Evolutionary conservation across 64 coral and sea anemone species (phyloP).

Genomic region (Astreopora myriophthalma): DNA sequence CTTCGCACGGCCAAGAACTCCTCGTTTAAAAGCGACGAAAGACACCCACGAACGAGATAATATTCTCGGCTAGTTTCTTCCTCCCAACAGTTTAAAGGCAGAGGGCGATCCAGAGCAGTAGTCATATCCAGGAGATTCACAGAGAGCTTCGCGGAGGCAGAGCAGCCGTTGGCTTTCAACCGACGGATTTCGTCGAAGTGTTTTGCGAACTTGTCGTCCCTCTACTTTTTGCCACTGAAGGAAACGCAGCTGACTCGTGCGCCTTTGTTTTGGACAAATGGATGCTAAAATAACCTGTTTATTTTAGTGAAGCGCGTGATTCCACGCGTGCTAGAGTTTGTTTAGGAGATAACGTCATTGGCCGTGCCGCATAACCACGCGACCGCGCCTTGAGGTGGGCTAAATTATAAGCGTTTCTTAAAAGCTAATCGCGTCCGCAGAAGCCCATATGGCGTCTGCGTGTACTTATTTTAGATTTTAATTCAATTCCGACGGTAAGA

Average conservation of each 20-base stretch:
- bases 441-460: no score
- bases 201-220: neutral
- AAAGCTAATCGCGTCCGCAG: no score
- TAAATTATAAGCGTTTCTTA: no score
- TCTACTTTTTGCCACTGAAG: neutral
- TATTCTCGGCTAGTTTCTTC: conserved; percentile 27
- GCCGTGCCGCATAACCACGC: neutral
- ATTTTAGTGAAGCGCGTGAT: neutral
- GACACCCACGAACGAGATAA: neutral
- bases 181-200: neutral
- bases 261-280: conserved; percentile 11
- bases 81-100: neutral
- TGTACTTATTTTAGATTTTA: no score
- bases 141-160: neutral
- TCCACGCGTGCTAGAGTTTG: neutral
- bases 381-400: neutral
- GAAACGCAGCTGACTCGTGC: neutral
- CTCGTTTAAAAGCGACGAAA: conserved; percentile 13
- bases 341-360: neutral
- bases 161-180: neutral
- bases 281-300: conserved; percentile 26
- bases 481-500: no score
- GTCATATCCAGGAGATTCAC: neutral
- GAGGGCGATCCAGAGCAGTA: conserved; percentile 1
- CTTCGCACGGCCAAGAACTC: neutral